Evolutionary conservation across 2,113 vertebrate species (phyloP), one percentile per base, ranked within the genome.

Genomic region (Neomonachus schauinslandi): DNA sequence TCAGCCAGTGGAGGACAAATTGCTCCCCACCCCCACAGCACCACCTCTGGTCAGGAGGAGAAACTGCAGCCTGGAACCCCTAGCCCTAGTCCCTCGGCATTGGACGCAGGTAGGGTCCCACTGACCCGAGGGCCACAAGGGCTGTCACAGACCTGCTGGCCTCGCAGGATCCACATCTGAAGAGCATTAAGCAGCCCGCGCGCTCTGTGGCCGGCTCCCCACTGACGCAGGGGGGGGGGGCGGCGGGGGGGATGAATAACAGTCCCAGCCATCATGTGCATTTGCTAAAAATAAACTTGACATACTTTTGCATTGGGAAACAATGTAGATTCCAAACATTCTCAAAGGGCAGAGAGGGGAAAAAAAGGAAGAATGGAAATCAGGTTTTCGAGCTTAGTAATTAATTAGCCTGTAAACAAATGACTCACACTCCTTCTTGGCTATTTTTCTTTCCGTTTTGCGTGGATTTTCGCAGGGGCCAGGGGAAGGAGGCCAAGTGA

Each of bases 271-370:
- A 89, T 97, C 96, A 69, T 95, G 93, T 96, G 97, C 81, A 22
- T 96, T 61, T 92, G 92, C 98, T 98, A 98, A 98, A 99, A 7
- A 96, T 96, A 98, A 98, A 96, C 93, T 97, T 98, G 95, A 98
- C 99, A 99, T 96, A 98, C 95, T 95, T 98, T 88, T 94, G 95
- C 97, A 13, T 97, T 98, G 94, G 97, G 97, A 97, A 97, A 97
- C 65, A 95, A 97, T 97, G 95, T 97, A 94, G 96, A 98, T 98
- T 98, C 97, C 97, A 97, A 97, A 97, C 92, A 97, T 98, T 98
- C 98, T 97, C 92, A 97, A 98, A 98, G 96, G 97, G 98, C 98
- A 98, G 89, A 97, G 97, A 84, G 86, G 93, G 97, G 91, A 49
- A 92, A 93, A 89, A 86, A 93, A 42, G 92, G 80, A 97, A 98